A percentile compares a stretch with the other conserved stretches of the same genome.
phyloP scores from a whole-genome alignment of 2,113 vertebrate genomes.

The Jacana jacana region DNA sequence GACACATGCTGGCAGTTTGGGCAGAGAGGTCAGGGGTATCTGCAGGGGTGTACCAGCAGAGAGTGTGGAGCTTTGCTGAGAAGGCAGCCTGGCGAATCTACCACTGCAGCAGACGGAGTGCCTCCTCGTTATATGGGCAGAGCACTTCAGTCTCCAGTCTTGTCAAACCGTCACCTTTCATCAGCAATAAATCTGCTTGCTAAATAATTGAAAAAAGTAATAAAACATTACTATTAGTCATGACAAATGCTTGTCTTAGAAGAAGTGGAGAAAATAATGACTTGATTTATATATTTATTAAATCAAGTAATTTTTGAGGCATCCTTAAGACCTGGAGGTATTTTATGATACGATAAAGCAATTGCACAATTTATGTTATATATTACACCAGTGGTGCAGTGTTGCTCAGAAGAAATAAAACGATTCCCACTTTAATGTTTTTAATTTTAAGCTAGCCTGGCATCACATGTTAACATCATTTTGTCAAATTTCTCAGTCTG shows the following conservation, averaged over 20 bases:
- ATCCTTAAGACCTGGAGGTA: background rate
- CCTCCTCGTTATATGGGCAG: background rate
- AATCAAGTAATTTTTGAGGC: slow-evolving; percentile 8
- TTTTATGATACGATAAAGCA: background rate
- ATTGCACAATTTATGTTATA: background rate
- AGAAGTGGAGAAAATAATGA: background rate
- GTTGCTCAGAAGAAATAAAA: slow-evolving; percentile 23
- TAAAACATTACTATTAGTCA: slow-evolving; percentile 16
- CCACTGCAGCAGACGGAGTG: rapidly evolving
- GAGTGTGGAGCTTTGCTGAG: background rate
- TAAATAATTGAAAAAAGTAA: background rate
- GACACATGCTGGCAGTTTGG: background rate
- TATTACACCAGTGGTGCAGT: background rate
- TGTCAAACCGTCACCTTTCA: background rate
- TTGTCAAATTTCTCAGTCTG: background rate
- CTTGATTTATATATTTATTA: slow-evolving; percentile 9
- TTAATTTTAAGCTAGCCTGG: background rate
- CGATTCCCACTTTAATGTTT: background rate
- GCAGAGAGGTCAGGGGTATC: background rate
- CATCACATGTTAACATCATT: background rate
- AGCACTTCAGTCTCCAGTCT: background rate
- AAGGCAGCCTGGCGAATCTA: background rate
- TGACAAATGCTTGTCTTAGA: background rate
- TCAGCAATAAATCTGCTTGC: background rate
- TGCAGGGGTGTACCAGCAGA: background rate